A percentile compares a stretch with the other conserved stretches of the same genome.
Conservation (phyloP, 2,888 invertebrate species). For the Lumbricus terrestris region DNA sequence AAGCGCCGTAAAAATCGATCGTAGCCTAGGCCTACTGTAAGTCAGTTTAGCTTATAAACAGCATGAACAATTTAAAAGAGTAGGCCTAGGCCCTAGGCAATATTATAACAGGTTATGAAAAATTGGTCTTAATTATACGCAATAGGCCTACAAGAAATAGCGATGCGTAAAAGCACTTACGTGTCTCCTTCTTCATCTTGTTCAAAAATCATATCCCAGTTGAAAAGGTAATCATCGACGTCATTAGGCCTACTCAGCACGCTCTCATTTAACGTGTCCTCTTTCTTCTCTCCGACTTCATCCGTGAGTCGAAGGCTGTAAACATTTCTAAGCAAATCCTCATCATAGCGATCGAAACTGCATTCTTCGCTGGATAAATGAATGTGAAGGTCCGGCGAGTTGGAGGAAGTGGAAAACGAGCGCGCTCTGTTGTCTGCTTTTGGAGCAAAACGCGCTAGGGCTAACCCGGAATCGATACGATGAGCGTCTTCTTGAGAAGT, state of each 20-base stretch:
- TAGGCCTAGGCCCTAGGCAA: too few species aligned
- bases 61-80: too few species aligned
- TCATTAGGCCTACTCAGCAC: background rate
- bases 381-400: background rate
- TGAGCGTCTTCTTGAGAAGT: background rate
- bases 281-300: background rate
- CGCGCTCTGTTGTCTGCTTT: background rate
- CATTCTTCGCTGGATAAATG: background rate
- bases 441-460: background rate
- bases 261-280: background rate
- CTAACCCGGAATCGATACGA: background rate
- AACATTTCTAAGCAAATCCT: background rate
- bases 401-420: background rate
- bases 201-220: constrained; percentile 6
- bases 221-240: background rate
- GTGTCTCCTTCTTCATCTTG: constrained; percentile 6
- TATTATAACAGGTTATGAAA: background rate
- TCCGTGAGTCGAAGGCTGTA: background rate
- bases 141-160: too few species aligned
- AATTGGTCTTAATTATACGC: background rate
- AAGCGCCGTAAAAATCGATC: too few species aligned
- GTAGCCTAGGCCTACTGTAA: too few species aligned
- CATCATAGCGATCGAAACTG: background rate
- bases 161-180: background rate
- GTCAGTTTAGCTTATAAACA: too few species aligned